Base-by-base conservation (phyloP, 2,888 invertebrate genomes). In the Drosophila nigricruria region DNA sequence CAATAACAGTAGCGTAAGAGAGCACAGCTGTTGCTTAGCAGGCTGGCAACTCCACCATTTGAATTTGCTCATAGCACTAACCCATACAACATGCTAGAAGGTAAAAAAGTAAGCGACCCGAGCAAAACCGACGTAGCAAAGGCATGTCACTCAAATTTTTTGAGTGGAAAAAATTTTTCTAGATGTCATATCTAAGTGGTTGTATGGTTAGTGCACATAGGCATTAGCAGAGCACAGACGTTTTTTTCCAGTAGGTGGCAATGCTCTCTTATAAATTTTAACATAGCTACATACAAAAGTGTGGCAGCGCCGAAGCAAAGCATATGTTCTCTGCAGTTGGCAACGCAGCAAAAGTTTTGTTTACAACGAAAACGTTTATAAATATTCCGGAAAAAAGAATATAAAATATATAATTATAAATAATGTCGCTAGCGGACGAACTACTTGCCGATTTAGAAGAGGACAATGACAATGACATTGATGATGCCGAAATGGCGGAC, bases 351-450 rank as follows among this genome's bases (percentile, higher is more conserved):
- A 67, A 73, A 67, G 68, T 66, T 77, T 81, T 71, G 73, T 69
- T 81, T 70, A 77, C 54, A 67, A 34, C 45, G 49, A 43, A 49
- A 62, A 23, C 45, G 42, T 57, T 47, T 27, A 14, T 16, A 62
- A 52, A 14, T 25, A 36, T 43, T 42, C 6, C 16, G 20, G 14
- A 14, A 60, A 14, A 60, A 56, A 47, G 9, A 6, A 1, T n/a
- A 25, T 16, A 5, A 60, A 45, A 36, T 25, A 8, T n/a, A 52
- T n/a, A 25, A 36, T 3, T 25, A 6, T 6, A 18, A 45, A 76
- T 89, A 84, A 99, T 99, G 99, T 99, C 99, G 91, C 93, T 99
- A 79, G 99, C 99, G 0, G 99, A 99, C 91, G 99, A 99, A 94
- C 94, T 99, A 74, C 94, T 99, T 62, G 99, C 99, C 27, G 99